These are phyloP conservation scores for Oedothorax gibbosus DNA, from an alignment of 1,140 invertebrate species.

Conservation along the genomic window DNA sequence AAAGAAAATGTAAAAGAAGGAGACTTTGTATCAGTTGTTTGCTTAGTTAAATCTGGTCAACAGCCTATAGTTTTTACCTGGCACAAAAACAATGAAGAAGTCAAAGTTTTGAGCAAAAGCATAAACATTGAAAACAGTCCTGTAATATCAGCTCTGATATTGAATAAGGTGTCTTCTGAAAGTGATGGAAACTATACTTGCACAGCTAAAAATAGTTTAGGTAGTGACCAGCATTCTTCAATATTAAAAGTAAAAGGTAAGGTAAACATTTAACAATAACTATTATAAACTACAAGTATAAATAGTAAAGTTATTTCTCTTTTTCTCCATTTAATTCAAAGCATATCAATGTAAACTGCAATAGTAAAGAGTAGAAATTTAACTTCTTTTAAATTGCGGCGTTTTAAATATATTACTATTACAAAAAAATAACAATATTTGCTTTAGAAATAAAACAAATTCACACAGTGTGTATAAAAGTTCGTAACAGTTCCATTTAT, in stretches of 20 bases:
- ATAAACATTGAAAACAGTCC: slow-evolving; percentile 27
- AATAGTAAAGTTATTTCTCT: background rate
- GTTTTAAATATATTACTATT: too few relatives aligned
- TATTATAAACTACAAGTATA: background rate
- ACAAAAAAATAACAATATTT: too few relatives aligned
- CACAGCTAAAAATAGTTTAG: slow-evolving; percentile 77
- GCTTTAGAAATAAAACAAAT: too few relatives aligned
- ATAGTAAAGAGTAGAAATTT: too few relatives aligned
- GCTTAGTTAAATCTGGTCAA: background rate
- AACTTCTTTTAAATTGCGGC: too few relatives aligned
- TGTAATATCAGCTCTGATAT: background rate
- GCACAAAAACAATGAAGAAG: slow-evolving; percentile 24
- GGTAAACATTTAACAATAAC: slow-evolving; percentile 9
- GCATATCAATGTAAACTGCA: slow-evolving; percentile 4
- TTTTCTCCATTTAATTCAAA: too few relatives aligned
- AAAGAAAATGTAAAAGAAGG: slow-evolving; percentile 41
- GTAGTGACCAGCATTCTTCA: slow-evolving; percentile 75
- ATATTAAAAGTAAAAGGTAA: slow-evolving; percentile 59
- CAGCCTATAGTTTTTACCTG: slow-evolving; percentile 34
- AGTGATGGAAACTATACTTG: slow-evolving; percentile 84
- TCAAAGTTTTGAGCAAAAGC: background rate
- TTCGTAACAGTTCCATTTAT: too few relatives aligned
- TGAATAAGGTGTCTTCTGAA: slow-evolving; percentile 63
- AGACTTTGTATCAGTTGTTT: slow-evolving; percentile 16
- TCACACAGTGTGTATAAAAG: too few relatives aligned